Conservation (phyloP, 1,140 invertebrate genomes). For the Bathynomus jamesi region DNA sequence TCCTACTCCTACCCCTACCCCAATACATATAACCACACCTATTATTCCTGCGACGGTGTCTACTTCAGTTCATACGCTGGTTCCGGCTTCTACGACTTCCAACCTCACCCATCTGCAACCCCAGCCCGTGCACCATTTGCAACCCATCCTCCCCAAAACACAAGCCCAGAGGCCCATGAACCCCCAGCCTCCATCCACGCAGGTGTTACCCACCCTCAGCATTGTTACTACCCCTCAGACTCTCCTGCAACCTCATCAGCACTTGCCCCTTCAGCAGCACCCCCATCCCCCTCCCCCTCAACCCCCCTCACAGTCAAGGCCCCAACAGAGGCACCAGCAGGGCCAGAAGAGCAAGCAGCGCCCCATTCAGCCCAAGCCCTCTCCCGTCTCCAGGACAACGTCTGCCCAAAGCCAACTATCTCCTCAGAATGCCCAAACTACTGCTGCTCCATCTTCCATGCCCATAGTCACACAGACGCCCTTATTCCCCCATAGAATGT, state of each 20-base stretch:
- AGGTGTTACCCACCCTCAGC: constrained; percentile 16
- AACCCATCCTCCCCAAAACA: neutral
- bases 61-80: neutral
- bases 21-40: neutral
- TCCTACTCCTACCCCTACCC: neutral
- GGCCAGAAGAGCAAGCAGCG: constrained; percentile 23
- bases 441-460: constrained; percentile 4
- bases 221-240: constrained; percentile 34
- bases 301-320: constrained; percentile 16
- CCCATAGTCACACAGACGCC: constrained; percentile 16
- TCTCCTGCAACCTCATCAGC: constrained; percentile 33
- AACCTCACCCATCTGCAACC: neutral
- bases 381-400: constrained; percentile 2
- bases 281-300: constrained; percentile 24
- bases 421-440: constrained; percentile 25
- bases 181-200: constrained; percentile 15
- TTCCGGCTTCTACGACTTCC: neutral
- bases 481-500: constrained; percentile 28
- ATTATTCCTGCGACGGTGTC: neutral
- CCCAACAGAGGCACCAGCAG: neutral
- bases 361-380: constrained; percentile 36
- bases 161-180: constrained; percentile 8
- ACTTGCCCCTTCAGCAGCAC: constrained; percentile 34
- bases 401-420: constrained; percentile 41
- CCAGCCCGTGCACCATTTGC: neutral